These are phyloP conservation scores for Phodopus roborovskii DNA, from an alignment of 2,113 vertebrate genomes.

Conservation along the genomic window DNA sequence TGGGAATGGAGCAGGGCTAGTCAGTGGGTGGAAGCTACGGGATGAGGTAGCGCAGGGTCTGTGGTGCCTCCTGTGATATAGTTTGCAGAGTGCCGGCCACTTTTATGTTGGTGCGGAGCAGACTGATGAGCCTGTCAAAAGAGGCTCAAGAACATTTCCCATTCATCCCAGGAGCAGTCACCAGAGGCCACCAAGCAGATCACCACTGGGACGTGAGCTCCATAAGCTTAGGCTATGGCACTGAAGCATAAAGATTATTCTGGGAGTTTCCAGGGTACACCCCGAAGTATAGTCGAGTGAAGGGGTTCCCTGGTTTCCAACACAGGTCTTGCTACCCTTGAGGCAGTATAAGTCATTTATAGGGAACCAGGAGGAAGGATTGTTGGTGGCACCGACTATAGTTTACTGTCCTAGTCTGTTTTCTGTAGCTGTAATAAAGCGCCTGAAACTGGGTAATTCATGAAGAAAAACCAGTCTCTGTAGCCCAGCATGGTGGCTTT, in stretches of 20 bases:
- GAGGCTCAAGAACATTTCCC: neutral
- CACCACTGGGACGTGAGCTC: fast-evolving
- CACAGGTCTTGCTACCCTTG: too few relatives aligned
- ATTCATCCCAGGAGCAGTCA: neutral
- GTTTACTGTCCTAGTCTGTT: neutral
- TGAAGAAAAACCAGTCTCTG: neutral
- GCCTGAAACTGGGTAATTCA: neutral
- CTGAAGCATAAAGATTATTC: neutral
- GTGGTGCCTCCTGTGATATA: fast-evolving
- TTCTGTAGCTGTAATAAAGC: neutral
- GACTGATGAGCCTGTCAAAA: neutral
- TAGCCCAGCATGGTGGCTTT: neutral
- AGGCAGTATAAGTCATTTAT: fast-evolving
- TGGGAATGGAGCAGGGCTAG: conserved; percentile 74
- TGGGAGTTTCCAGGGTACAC: neutral
- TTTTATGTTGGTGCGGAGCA: neutral
- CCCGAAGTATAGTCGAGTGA: neutral
- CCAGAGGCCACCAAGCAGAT: neutral
- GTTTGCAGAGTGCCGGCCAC: fast-evolving
- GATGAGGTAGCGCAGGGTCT: neutral
- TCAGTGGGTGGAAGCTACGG: neutral
- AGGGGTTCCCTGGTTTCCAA: neutral
- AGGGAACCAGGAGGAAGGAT: too few relatives aligned
- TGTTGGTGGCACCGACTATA: fast-evolving
- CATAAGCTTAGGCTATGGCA: neutral